phyloP scores from a whole-genome alignment of 2,888 invertebrate species.

The Drosophila melanosoma region DNA sequence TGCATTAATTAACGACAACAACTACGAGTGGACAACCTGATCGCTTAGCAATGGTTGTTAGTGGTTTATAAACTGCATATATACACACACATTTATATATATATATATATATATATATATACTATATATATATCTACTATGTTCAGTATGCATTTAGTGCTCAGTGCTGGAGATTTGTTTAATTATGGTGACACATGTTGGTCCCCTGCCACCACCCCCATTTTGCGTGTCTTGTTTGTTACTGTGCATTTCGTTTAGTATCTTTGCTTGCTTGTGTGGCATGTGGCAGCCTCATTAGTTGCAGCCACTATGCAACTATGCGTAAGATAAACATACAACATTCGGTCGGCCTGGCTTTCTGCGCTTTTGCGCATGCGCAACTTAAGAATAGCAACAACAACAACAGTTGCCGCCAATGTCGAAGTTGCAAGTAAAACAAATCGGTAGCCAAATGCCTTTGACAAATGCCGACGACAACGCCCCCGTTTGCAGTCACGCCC shows the following conservation, averaged over 20 bases:
- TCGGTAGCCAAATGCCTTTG: slow-evolving; percentile 69
- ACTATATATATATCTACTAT: slow-evolving; percentile 1
- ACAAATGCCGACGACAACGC: slow-evolving; percentile 65
- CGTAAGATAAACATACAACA: slow-evolving; percentile 32
- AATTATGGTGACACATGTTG: slow-evolving; percentile 73
- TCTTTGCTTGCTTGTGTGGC: slow-evolving; percentile 19
- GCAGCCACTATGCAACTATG: slow-evolving; percentile 42
- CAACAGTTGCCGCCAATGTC: slow-evolving; percentile 61
- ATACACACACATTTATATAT: neutral
- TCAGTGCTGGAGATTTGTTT: slow-evolving; percentile 66
- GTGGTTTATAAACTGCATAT: slow-evolving; percentile 14
- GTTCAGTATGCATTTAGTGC: slow-evolving; percentile 5
- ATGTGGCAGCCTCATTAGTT: slow-evolving; percentile 60
- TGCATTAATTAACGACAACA: slow-evolving; percentile 69
- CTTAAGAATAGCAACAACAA: slow-evolving; percentile 53
- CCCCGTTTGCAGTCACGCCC: slow-evolving; percentile 42
- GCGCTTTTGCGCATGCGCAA: slow-evolving; percentile 61
- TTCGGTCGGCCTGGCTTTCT: slow-evolving; percentile 6
- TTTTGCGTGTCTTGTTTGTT: neutral
- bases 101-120: neutral
- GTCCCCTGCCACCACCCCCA: neutral
- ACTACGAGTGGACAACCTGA: slow-evolving; percentile 38
- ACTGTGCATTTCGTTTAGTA: slow-evolving; percentile 21
- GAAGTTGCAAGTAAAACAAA: slow-evolving; percentile 65
- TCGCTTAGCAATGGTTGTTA: slow-evolving; percentile 44